These are phyloP conservation scores for Pholis gunnellus DNA, from an alignment of 2,113 vertebrate genomes.

Conservation along the genomic window DNA sequence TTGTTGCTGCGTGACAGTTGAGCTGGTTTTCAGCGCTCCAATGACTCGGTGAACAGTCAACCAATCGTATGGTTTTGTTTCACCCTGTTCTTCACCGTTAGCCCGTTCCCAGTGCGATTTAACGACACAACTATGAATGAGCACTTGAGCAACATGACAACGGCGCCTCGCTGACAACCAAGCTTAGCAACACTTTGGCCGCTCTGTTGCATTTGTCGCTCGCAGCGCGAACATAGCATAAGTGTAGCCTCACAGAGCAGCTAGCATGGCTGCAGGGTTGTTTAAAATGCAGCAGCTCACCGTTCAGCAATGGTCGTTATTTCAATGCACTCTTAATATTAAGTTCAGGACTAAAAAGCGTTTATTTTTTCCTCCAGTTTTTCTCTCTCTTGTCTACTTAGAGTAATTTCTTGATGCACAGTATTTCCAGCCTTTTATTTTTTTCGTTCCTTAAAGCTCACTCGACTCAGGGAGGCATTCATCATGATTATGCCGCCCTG, in stretches of 20 bases:
- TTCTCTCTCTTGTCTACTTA: background rate
- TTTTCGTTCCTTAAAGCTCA: conserved; percentile 56
- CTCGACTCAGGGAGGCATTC: conserved; percentile 53
- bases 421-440: conserved; percentile 29
- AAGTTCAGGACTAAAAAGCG: conserved; percentile 18
- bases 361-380: background rate
- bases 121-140: too few species aligned
- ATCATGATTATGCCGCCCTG: conserved; percentile 68
- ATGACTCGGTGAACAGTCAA: too few species aligned
- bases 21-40: too few species aligned
- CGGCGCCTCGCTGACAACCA: too few species aligned
- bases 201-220: too few species aligned
- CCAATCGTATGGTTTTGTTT: too few species aligned
- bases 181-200: too few species aligned
- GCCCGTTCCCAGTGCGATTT: too few species aligned
- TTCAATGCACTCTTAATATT: background rate
- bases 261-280: background rate
- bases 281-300: conserved; percentile 5
- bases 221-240: background rate
- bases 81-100: too few species aligned
- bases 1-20: too few species aligned
- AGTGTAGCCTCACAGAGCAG: background rate
- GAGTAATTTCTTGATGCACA: conserved; percentile 7
- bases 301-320: background rate
- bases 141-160: too few species aligned